phyloP scores from a whole-genome alignment of 2,797 vertebrate species.

The Cossypha heuglini region DNA sequence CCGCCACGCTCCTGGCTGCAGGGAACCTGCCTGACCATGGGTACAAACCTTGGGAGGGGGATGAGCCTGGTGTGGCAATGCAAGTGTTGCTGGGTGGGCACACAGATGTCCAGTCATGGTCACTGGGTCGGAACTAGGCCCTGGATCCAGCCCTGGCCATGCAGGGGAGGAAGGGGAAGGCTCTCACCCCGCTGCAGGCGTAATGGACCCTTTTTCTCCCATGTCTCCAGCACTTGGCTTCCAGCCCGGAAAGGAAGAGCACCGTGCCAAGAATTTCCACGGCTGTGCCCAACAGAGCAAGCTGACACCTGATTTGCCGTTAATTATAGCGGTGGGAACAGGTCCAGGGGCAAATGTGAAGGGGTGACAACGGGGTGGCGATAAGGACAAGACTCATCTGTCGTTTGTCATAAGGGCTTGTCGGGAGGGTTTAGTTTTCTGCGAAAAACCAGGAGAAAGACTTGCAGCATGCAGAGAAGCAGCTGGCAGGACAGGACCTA shows the following conservation, averaged over 20 bases:
- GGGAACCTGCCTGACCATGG: not conserved
- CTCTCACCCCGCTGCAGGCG: fast-evolving
- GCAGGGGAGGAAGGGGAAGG: not conserved
- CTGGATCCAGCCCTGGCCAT: fast-evolving
- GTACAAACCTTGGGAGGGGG: fast-evolving
- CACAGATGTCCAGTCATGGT: not conserved
- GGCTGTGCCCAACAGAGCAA: not conserved
- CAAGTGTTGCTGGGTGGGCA: not conserved
- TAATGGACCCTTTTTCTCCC: not conserved
- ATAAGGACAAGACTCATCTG: not conserved
- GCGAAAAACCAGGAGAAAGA: not conserved
- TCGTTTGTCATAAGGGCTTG: fast-evolving
- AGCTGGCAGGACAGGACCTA: not conserved
- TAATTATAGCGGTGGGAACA: not conserved
- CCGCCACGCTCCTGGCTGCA: not conserved
- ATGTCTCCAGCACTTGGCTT: not conserved
- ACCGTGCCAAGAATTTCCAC: not conserved
- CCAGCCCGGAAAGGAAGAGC: not conserved
- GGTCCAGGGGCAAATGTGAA: not conserved
- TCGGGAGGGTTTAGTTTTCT: not conserved
- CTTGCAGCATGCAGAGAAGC: not conserved
- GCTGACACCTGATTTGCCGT: not conserved
- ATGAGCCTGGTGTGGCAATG: fast-evolving
- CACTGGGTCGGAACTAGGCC: not conserved
- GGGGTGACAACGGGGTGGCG: not conserved